Conservation (phyloP, 2,888 invertebrate species). For the Tachina fera region DNA sequence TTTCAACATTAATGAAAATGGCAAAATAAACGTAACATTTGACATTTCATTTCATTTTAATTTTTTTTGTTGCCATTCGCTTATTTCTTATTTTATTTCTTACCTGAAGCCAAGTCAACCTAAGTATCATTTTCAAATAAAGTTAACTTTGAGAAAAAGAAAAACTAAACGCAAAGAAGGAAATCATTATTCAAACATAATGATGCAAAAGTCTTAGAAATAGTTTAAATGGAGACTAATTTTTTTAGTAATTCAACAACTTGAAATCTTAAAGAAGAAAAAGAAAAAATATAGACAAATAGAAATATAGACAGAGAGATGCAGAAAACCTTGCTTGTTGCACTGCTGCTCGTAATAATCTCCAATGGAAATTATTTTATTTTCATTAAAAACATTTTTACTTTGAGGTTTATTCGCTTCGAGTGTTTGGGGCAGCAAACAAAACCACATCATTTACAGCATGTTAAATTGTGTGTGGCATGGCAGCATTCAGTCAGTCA, state of each 20-base stretch:
- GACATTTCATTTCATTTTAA: constrained; percentile 42
- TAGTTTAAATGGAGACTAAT: not conserved
- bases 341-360: constrained; percentile 32
- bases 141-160: not conserved
- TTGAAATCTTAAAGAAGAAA: not conserved
- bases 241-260: not conserved
- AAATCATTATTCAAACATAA: constrained; percentile 35
- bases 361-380: constrained; percentile 37
- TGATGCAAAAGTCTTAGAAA: constrained; percentile 36
- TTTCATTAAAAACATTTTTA: constrained; percentile 15
- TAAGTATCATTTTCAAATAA: constrained; percentile 16
- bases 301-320: not conserved
- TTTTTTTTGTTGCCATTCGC: not conserved
- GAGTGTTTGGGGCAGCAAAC: constrained; percentile 3
- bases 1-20: constrained; percentile 5
- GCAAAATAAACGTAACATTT: constrained; percentile 26
- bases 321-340: not conserved
- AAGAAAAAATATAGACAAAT: too few species aligned
- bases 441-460: constrained; percentile 57
- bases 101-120: constrained; percentile 23
- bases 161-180: not conserved
- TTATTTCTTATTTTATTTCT: not conserved
- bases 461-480: constrained; percentile 64
- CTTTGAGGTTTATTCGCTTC: constrained; percentile 24
- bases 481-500: constrained; percentile 23